Conservation (phyloP, 2,888 invertebrate species). For the Eupithecia tripunctaria region DNA sequence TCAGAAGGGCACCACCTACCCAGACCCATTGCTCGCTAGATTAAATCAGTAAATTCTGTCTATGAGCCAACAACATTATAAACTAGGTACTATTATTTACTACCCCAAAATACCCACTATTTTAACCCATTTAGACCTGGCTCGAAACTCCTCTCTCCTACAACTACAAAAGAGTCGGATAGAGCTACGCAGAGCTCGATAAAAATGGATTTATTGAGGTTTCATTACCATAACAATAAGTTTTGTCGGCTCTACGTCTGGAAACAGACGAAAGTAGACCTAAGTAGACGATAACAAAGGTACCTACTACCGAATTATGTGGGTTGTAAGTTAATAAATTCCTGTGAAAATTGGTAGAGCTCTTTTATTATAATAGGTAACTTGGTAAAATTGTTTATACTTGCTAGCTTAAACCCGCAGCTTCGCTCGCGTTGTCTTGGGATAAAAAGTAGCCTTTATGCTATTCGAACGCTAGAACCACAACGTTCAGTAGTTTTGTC, state of each 20-base stretch:
- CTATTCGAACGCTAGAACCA: too few species aligned
- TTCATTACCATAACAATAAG: conserved; percentile 68
- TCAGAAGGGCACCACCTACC: too few species aligned
- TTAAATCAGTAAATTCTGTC: not conserved
- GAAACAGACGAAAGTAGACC: conserved; percentile 7
- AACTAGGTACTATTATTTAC: too few species aligned
- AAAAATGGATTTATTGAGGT: conserved; percentile 64
- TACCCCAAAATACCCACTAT: not conserved
- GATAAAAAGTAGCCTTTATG: too few species aligned
- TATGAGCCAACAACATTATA: not conserved
- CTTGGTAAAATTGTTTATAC: too few species aligned
- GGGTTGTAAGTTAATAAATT: too few species aligned
- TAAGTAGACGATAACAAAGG: not conserved
- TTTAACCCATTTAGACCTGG: conserved; percentile 2
- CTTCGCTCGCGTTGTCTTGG: too few species aligned
- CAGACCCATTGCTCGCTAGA: too few species aligned
- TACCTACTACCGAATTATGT: not conserved
- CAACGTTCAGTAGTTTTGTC: too few species aligned
- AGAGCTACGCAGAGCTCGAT: conserved; percentile 50
- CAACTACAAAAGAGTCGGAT: conserved; percentile 26
- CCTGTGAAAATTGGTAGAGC: too few species aligned
- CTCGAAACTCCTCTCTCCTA: conserved; percentile 12
- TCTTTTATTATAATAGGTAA: too few species aligned
- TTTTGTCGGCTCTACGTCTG: conserved; percentile 50
- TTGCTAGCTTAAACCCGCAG: too few species aligned